Evolutionary conservation across 2,797 vertebrate species (phyloP).

Genomic region (Xerus rutilus): DNA sequence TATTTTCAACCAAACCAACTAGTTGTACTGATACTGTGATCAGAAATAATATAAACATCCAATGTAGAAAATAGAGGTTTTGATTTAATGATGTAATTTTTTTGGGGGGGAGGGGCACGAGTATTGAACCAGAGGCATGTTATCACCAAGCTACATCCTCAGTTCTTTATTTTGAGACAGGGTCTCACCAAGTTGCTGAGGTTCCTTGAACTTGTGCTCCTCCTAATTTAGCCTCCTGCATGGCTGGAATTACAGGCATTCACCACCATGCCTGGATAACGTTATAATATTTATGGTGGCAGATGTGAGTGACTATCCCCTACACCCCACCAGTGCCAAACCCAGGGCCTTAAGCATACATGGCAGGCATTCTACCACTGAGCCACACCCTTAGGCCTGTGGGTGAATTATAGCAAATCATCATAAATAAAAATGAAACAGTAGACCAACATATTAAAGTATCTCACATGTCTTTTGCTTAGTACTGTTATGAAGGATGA

Average conservation of each 20-base stretch:
- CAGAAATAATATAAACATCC: slow-evolving; percentile 1
- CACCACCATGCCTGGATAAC: too few relatives aligned
- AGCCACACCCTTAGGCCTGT: not conserved
- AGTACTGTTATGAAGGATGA: not conserved
- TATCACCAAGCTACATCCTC: too few relatives aligned
- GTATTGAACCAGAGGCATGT: too few relatives aligned
- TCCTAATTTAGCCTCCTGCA: too few relatives aligned
- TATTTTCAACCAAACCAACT: not conserved
- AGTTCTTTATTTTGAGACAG: too few relatives aligned
- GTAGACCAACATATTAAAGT: slow-evolving; percentile 7
- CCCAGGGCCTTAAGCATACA: not conserved
- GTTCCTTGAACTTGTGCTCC: too few relatives aligned
- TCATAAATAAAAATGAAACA: slow-evolving; percentile 56
- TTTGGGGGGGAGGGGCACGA: not conserved
- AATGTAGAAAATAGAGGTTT: not conserved
- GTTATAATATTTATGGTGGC: not conserved
- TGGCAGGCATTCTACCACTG: not conserved
- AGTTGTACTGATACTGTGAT: not conserved
- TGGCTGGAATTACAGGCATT: too few relatives aligned
- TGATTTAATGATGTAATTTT: not conserved
- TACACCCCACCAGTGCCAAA: too few relatives aligned
- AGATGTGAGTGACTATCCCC: not conserved
- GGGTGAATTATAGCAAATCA: not conserved
- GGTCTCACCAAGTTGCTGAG: too few relatives aligned
- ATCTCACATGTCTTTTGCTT: slow-evolving; percentile 39